Conservation (phyloP, 2,113 vertebrate genomes). For the Dasyornis broadbenti region DNA sequence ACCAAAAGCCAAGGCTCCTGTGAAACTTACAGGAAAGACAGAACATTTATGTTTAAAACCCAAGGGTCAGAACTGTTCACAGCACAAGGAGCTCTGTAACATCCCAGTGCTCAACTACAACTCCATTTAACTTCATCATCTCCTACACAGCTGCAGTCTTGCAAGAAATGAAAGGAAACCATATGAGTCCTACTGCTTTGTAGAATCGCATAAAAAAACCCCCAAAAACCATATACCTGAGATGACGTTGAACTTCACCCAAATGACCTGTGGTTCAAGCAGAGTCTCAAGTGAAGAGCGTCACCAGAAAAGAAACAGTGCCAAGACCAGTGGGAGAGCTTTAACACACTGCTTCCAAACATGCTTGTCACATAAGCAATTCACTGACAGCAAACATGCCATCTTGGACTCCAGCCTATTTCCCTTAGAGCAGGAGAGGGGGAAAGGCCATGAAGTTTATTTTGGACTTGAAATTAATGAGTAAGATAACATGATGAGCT, state of each 20-base stretch:
- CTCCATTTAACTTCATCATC: neutral
- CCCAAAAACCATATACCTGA: neutral
- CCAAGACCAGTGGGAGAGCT: neutral
- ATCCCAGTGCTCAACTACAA: neutral
- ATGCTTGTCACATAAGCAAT: neutral
- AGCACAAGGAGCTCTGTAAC: neutral
- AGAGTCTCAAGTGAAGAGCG: neutral
- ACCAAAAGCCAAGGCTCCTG: neutral
- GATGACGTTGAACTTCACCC: neutral
- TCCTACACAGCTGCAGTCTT: neutral
- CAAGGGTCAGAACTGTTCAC: neutral
- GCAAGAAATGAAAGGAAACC: neutral
- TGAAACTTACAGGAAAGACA: neutral
- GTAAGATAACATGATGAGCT: neutral
- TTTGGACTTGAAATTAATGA: neutral
- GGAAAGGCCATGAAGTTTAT: neutral
- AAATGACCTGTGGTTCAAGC: neutral
- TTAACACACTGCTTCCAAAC: neutral
- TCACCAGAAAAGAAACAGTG: neutral
- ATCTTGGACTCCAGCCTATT: neutral
- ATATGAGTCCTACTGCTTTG: rapidly evolving
- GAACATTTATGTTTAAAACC: neutral
- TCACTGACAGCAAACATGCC: neutral
- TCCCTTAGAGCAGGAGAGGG: neutral
- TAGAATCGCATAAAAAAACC: neutral